Conservation (phyloP, 2,113 vertebrate genomes). For the Cheirogaleus medius region DNA sequence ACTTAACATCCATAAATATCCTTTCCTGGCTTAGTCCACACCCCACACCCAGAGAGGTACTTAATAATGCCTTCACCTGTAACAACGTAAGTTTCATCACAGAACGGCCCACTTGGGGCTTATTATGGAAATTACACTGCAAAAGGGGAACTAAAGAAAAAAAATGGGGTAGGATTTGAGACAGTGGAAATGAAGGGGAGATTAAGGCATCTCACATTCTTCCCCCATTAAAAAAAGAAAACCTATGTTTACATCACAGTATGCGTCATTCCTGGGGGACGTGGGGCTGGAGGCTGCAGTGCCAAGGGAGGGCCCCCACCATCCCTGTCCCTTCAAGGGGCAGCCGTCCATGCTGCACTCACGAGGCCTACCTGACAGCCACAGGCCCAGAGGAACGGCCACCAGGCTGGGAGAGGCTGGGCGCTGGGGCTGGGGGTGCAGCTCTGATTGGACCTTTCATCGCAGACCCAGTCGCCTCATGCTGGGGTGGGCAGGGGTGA, state of each 20-base stretch:
- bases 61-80: neutral
- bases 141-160: neutral
- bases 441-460: neutral
- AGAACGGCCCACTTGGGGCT: neutral
- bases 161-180: neutral
- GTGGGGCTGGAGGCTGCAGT: neutral
- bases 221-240: neutral
- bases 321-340: neutral
- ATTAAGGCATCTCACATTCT: slow-evolving; percentile 60
- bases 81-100: neutral
- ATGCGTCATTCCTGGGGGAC: neutral
- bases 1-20: neutral
- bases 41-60: neutral
- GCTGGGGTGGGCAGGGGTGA: neutral
- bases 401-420: neutral
- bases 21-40: neutral
- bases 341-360: neutral
- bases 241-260: neutral
- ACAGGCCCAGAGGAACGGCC: neutral
- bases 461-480: neutral
- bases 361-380: neutral
- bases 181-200: neutral
- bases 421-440: neutral
- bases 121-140: neutral
- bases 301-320: neutral